These are phyloP conservation scores for Salpingus planirostris DNA, from an alignment of 2,888 invertebrate species.

Conservation along the genomic window DNA sequence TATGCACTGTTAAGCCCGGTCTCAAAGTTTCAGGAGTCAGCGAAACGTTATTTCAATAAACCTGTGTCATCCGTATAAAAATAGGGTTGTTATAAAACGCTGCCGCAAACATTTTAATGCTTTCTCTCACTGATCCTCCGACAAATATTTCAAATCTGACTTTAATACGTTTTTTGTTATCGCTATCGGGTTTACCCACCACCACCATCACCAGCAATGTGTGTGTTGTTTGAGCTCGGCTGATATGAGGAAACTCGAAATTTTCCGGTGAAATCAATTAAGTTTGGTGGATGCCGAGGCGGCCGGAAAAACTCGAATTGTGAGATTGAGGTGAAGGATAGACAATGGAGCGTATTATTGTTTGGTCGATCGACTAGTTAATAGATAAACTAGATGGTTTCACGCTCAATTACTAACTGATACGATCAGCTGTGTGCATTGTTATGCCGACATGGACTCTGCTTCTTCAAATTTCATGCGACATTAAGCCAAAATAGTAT, in stretches of 20 bases:
- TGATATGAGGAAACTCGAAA: background rate
- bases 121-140: too few species aligned
- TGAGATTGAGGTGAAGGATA: conserved; percentile 26
- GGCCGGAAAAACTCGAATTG: conserved; percentile 9
- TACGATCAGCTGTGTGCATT: conserved; percentile 39
- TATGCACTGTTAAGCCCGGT: conserved; percentile 29
- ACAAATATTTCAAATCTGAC: too few species aligned
- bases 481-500: conserved; percentile 42
- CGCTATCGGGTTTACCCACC: too few species aligned
- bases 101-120: conserved; percentile 23
- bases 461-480: conserved; percentile 43
- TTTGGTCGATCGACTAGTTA: conserved; percentile 37
- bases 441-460: conserved; percentile 38
- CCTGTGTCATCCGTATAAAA: conserved; percentile 31
- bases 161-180: too few species aligned
- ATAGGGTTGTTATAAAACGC: conserved; percentile 26
- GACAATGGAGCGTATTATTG: conserved; percentile 36
- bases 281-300: conserved; percentile 9
- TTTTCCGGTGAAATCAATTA: conserved; percentile 10
- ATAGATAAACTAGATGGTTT: conserved; percentile 43
- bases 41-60: conserved; percentile 33
- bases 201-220: too few species aligned
- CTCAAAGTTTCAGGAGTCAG: conserved; percentile 27
- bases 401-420: conserved; percentile 41
- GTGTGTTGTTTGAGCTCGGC: too few species aligned